Conservation (phyloP, 2,888 invertebrate genomes). For the Laspeyria flexula region DNA sequence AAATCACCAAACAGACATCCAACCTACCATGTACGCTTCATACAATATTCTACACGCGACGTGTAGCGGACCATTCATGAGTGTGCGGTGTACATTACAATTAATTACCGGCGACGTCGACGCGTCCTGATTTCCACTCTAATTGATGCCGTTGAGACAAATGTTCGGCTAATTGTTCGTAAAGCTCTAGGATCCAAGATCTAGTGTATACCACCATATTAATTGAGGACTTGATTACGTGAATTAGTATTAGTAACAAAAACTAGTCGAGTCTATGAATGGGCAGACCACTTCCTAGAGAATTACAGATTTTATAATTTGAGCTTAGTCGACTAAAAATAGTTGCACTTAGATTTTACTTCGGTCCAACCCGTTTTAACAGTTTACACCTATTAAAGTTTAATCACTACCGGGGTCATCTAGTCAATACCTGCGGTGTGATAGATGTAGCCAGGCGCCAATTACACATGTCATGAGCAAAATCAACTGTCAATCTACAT, state of each 20-base stretch:
- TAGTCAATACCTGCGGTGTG: too few species aligned
- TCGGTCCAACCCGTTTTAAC: too few species aligned
- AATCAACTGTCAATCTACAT: too few species aligned
- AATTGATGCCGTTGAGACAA: slow-evolving; percentile 52
- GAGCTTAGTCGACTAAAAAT: too few species aligned
- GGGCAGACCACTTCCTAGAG: background rate
- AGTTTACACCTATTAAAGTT: too few species aligned
- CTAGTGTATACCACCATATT: background rate
- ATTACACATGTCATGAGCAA: too few species aligned
- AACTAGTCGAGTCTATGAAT: background rate
- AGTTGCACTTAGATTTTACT: too few species aligned
- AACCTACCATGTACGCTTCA: slow-evolving; percentile 27
- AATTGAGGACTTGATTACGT: slow-evolving; percentile 5
- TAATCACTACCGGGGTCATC: too few species aligned
- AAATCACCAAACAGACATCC: slow-evolving; percentile 47
- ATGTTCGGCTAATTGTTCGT: slow-evolving; percentile 47
- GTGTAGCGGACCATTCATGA: slow-evolving; percentile 66
- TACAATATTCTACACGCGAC: slow-evolving; percentile 57
- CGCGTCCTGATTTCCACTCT: slow-evolving; percentile 60
- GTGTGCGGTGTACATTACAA: slow-evolving; percentile 68
- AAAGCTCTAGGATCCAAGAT: slow-evolving; percentile 19
- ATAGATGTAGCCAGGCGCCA: too few species aligned
- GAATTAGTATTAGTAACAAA: background rate
- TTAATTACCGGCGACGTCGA: slow-evolving; percentile 53
- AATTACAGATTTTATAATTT: too few species aligned